Evolutionary conservation across 2,797 vertebrate species (phyloP).

Genomic region (Amphiprion clarkii): DNA sequence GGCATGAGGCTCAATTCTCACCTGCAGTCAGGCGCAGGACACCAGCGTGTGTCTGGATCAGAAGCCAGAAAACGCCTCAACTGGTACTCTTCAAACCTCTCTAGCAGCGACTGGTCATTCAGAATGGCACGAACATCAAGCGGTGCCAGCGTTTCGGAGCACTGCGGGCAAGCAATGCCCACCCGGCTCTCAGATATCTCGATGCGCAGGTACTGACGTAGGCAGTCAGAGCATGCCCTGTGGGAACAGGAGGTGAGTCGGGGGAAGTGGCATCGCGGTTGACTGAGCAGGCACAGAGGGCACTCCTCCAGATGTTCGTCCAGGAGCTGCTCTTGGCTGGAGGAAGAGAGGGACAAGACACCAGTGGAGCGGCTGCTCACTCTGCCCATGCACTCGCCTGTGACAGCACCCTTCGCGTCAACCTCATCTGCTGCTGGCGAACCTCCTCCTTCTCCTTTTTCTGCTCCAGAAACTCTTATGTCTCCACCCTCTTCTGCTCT

Average conservation of each 20-base stretch:
- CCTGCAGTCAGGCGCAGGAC: constrained; percentile 92
- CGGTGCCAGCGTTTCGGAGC: constrained; percentile 82
- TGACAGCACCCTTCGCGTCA: constrained; percentile 39
- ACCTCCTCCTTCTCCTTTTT: constrained; percentile 72
- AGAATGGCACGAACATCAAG: constrained; percentile 86
- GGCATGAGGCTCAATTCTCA: constrained; percentile 58
- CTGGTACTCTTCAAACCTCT: constrained; percentile 90
- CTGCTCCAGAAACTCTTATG: constrained; percentile 65
- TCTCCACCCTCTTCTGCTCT: constrained; percentile 71
- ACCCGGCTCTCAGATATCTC: constrained; percentile 90
- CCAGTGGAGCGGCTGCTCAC: constrained; percentile 75
- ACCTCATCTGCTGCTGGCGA: constrained; percentile 37
- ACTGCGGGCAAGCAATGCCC: constrained; percentile 89
- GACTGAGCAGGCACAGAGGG: constrained; percentile 90
- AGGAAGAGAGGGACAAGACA: constrained; percentile 82
- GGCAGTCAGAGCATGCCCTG: constrained; percentile 86
- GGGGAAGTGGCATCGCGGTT: constrained; percentile 87
- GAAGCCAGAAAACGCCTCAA: constrained; percentile 87
- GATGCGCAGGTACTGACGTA: constrained; percentile 88
- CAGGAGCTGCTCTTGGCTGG: constrained; percentile 84
- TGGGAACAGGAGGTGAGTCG: constrained; percentile 86
- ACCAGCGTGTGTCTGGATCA: constrained; percentile 91
- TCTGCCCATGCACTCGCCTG: constrained; percentile 59
- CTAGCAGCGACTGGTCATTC: constrained; percentile 84
- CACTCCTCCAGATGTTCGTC: constrained; percentile 89